Conservation (phyloP, 2,888 invertebrate species). For the Rapana venosa region DNA sequence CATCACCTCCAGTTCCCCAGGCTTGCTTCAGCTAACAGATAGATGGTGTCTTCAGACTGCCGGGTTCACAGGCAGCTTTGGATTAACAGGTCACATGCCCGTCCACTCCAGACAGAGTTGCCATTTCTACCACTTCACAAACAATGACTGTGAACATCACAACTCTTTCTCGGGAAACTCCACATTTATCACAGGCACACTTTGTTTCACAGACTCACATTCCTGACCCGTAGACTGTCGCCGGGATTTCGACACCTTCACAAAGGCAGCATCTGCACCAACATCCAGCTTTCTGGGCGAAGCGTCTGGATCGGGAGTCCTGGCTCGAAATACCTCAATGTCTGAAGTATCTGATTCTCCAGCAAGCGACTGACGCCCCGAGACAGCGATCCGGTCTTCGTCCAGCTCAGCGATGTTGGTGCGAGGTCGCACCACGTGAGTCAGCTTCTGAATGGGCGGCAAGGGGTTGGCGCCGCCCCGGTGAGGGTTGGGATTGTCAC, state of each 20-base stretch:
- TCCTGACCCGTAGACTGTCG: neutral
- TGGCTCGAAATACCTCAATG: neutral
- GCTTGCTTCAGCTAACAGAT: too few relatives aligned
- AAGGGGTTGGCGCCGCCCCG: slow-evolving; percentile 47
- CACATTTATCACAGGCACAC: neutral
- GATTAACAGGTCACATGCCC: too few relatives aligned
- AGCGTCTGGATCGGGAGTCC: neutral
- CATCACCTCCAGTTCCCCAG: too few relatives aligned
- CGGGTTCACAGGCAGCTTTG: too few relatives aligned
- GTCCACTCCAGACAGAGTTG: too few relatives aligned
- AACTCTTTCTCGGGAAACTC: neutral
- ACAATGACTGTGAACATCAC: neutral
- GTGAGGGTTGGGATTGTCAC: slow-evolving; percentile 39
- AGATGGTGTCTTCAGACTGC: too few relatives aligned
- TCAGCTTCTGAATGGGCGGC: slow-evolving; percentile 56
- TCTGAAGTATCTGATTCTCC: neutral
- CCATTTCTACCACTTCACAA: too few relatives aligned
- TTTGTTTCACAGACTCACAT: neutral
- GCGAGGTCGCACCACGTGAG: neutral
- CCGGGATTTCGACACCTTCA: neutral
- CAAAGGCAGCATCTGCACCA: neutral
- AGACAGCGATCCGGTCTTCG: neutral
- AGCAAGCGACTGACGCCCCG: neutral
- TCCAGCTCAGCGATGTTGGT: slow-evolving; percentile 21
- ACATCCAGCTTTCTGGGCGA: neutral